Evolutionary conservation across 2,797 vertebrate genomes (phyloP).

Genomic region (Sphaeramia orbicularis): DNA sequence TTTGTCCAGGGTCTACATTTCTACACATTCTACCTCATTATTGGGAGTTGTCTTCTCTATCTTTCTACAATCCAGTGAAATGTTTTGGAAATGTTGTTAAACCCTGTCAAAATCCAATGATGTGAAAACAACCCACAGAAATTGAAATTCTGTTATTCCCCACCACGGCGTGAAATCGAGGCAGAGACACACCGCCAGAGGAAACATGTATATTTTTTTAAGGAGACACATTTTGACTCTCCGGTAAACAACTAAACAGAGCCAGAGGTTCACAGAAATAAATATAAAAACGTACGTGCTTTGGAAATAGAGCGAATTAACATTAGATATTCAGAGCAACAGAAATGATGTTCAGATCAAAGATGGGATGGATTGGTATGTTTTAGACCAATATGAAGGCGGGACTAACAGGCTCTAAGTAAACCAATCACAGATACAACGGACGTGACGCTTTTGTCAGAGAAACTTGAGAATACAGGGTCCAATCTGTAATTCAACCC

Average conservation of each 20-base stretch:
- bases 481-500: too few species aligned
- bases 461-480: too few species aligned
- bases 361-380: not conserved
- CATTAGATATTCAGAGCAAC: constrained; percentile 37
- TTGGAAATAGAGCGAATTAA: constrained; percentile 53
- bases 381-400: too few species aligned
- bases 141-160: constrained; percentile 53
- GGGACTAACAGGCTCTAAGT: too few species aligned
- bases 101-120: constrained; percentile 42
- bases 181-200: constrained; percentile 45
- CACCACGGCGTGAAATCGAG: constrained; percentile 59
- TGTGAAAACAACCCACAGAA: constrained; percentile 55
- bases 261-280: constrained; percentile 50
- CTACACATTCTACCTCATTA: constrained; percentile 6
- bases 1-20: constrained; percentile 12
- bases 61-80: constrained; percentile 13
- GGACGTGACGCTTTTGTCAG: too few species aligned
- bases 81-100: constrained; percentile 30
- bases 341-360: constrained; percentile 25
- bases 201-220: constrained; percentile 57
- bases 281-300: constrained; percentile 46
- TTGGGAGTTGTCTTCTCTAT: not conserved
- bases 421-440: too few species aligned
- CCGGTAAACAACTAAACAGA: constrained; percentile 45
- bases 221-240: constrained; percentile 52